Conservation (phyloP, 2,888 invertebrate genomes). For the Augiades crinisus region DNA sequence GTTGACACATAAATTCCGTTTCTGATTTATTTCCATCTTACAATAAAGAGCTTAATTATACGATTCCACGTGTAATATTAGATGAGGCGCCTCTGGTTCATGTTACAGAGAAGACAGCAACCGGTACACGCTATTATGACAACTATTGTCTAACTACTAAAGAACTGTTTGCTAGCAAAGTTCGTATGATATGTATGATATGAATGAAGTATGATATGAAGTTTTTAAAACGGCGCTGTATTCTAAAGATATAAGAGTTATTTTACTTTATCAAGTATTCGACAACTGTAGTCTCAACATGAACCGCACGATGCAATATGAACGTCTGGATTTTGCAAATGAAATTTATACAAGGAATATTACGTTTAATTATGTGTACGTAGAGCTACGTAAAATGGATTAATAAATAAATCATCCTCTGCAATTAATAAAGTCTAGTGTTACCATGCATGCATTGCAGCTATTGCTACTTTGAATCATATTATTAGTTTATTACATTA, state of each 20-base stretch:
- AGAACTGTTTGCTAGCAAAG: neutral
- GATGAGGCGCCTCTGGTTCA: conserved; percentile 11
- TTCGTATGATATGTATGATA: neutral
- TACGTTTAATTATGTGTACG: neutral
- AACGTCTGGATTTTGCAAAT: neutral
- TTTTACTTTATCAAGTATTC: neutral
- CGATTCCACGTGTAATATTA: conserved; percentile 9
- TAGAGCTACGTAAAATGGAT: too few relatives aligned
- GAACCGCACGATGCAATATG: neutral
- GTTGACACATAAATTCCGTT: conserved; percentile 2
- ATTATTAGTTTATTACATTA: too few relatives aligned
- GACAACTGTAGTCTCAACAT: neutral
- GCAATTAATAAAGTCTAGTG: too few relatives aligned
- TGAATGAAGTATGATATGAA: neutral
- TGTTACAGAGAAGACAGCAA: neutral
- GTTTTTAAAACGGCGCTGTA: neutral
- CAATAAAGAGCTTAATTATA: conserved; percentile 12
- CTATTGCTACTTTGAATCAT: too few relatives aligned
- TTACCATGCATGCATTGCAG: too few relatives aligned
- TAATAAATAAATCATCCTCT: too few relatives aligned
- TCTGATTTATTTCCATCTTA: neutral
- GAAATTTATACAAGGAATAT: neutral
- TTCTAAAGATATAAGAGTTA: neutral
- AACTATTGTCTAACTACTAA: neutral
- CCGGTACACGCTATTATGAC: neutral